A percentile compares a stretch with the other conserved stretches of the same genome.
Evolutionary conservation across 2,113 vertebrate genomes (phyloP).

Genomic region (Hystrix cristata): DNA sequence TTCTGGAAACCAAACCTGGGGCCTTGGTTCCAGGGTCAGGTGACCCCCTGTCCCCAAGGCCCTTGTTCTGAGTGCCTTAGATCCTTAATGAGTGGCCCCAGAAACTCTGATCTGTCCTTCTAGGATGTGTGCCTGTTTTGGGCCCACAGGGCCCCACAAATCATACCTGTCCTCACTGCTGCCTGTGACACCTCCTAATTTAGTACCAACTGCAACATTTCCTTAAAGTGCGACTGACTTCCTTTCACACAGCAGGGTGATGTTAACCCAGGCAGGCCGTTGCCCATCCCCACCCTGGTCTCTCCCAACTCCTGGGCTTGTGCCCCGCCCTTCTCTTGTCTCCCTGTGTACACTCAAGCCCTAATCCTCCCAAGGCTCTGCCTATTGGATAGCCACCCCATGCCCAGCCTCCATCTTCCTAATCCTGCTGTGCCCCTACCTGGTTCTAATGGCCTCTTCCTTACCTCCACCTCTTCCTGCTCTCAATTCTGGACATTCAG

Average conservation of each 20-base stretch:
- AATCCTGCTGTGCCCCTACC: not conserved
- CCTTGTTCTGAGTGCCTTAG: not conserved
- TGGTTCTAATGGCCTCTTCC: not conserved
- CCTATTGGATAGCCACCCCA: not conserved
- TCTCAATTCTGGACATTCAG: slow-evolving; percentile 24
- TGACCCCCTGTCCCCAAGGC: not conserved
- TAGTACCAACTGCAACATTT: slow-evolving; percentile 77
- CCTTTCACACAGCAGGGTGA: slow-evolving; percentile 56
- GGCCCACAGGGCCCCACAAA: slow-evolving; percentile 65
- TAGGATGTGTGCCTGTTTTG: slow-evolving; percentile 68
- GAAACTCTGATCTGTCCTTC: slow-evolving; percentile 36
- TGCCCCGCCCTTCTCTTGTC: not conserved
- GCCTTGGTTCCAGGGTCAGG: not conserved
- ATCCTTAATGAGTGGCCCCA: slow-evolving; percentile 27
- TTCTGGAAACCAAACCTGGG: slow-evolving; percentile 27
- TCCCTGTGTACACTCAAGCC: not conserved
- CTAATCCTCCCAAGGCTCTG: not conserved
- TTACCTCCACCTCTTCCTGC: not conserved
- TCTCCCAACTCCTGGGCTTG: not conserved
- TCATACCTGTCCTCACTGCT: slow-evolving; percentile 75
- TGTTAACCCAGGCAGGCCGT: not conserved
- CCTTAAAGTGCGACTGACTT: slow-evolving; percentile 77
- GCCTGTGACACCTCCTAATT: slow-evolving; percentile 80
- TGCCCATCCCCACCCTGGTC: slow-evolving; percentile 46
- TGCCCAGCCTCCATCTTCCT: not conserved